Conservation (phyloP, 2,888 invertebrate genomes). For the Labia minor region DNA sequence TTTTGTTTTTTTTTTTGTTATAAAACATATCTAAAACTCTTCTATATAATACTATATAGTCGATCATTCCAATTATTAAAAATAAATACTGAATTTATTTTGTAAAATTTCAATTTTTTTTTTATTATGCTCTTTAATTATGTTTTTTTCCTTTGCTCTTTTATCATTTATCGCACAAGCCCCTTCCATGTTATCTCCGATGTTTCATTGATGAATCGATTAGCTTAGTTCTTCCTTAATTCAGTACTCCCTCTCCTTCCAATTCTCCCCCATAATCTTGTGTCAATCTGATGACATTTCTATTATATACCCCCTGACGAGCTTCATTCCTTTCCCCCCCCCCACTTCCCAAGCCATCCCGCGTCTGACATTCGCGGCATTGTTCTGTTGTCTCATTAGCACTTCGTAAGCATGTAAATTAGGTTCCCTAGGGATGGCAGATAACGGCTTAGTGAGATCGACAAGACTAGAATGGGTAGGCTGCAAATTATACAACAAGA, state of each 20-base stretch:
- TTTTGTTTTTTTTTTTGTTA: too few species aligned
- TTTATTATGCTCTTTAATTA: too few species aligned
- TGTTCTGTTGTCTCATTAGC: slow-evolving; percentile 7
- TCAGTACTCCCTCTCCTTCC: background rate
- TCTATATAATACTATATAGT: too few species aligned
- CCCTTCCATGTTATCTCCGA: background rate
- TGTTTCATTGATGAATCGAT: background rate
- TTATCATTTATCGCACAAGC: too few species aligned
- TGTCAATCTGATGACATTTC: slow-evolving; percentile 8
- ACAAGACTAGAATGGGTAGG: background rate
- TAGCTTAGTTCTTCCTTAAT: background rate
- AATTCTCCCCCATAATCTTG: too few species aligned
- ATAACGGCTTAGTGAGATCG: too few species aligned
- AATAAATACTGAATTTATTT: too few species aligned
- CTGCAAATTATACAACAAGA: background rate
- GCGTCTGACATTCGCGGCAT: background rate
- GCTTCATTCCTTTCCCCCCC: background rate
- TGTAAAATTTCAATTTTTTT: too few species aligned
- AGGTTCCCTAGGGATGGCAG: background rate
- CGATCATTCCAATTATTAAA: too few species aligned
- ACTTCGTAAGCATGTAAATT: background rate
- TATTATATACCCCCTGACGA: background rate
- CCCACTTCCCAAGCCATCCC: background rate
- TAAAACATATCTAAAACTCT: too few species aligned
- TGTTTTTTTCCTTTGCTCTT: too few species aligned